These are phyloP conservation scores for Thera britannica DNA, from an alignment of 2,888 invertebrate species.

Conservation along the genomic window DNA sequence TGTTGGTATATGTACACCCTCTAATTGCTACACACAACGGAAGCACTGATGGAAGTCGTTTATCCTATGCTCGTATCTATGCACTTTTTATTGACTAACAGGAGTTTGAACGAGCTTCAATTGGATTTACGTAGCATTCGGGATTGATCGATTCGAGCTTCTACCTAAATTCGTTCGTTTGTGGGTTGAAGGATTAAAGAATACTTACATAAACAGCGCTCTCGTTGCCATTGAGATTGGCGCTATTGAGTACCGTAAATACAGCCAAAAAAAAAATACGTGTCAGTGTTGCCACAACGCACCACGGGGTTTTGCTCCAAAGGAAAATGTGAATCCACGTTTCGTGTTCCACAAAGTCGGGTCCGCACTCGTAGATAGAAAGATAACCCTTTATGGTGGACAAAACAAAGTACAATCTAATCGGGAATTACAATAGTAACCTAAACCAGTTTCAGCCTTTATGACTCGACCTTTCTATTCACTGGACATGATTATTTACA, in stretches of 20 bases:
- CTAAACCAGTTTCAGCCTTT: constrained; percentile 14
- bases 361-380: constrained; percentile 12
- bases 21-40: constrained; percentile 58
- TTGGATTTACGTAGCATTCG: constrained; percentile 27
- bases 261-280: background rate
- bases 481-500: constrained; percentile 11
- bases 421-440: constrained; percentile 12
- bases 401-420: constrained; percentile 20
- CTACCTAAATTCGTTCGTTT: background rate
- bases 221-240: background rate
- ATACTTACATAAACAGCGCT: background rate
- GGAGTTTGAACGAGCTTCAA: constrained; percentile 30
- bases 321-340: constrained; percentile 10
- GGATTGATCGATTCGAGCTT: constrained; percentile 18
- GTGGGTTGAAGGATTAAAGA: background rate
- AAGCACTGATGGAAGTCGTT: constrained; percentile 54
- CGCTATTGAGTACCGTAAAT: background rate
- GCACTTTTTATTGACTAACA: constrained; percentile 39
- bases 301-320: background rate
- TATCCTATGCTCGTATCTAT: constrained; percentile 48
- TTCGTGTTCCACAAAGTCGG: constrained; percentile 8
- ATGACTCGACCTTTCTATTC: constrained; percentile 14
- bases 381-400: constrained; percentile 17
- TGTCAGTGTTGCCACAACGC: background rate
- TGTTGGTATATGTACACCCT: constrained; percentile 46